Evolutionary conservation across 2,888 invertebrate genomes (phyloP).

Genomic region (Lissonota sp.): DNA sequence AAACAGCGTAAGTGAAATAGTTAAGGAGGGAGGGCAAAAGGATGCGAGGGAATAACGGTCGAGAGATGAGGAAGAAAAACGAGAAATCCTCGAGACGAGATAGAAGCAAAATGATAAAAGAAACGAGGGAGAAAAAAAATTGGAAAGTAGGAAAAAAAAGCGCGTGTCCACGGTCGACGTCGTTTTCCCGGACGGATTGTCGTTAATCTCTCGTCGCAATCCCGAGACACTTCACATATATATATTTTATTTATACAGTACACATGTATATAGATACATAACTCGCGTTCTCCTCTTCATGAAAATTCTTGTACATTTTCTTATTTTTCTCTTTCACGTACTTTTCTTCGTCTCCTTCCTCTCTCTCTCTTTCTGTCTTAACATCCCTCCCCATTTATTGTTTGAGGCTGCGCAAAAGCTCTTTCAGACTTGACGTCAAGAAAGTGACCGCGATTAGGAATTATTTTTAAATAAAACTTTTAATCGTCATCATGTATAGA

Average conservation of each 20-base stretch:
- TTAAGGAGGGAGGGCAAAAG: not conserved
- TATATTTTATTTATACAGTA: slow-evolving; percentile 12
- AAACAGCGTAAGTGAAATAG: slow-evolving; percentile 25
- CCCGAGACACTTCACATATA: slow-evolving; percentile 25
- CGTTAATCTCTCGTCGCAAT: slow-evolving; percentile 62
- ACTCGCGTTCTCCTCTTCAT: not conserved
- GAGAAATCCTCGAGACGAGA: slow-evolving; percentile 6
- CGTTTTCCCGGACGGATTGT: slow-evolving; percentile 57
- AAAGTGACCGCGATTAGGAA: slow-evolving; percentile 3
- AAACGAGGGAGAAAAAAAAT: not conserved
- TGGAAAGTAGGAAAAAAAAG: not conserved
- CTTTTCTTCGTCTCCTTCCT: slow-evolving; percentile 1
- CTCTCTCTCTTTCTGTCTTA: slow-evolving; percentile 12
- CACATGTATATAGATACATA: not conserved
- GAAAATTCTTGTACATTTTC: slow-evolving; percentile 12
- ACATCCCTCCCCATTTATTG: slow-evolving; percentile 10
- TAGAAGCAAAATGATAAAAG: not conserved
- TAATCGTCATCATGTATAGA: not conserved
- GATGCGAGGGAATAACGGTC: not conserved
- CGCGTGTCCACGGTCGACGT: slow-evolving; percentile 36
- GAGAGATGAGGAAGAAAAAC: slow-evolving; percentile 13
- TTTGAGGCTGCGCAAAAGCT: slow-evolving; percentile 9
- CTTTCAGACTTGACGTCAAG: not conserved
- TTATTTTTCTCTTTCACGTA: not conserved
- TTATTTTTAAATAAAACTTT: not conserved